Evolutionary conservation across 2,888 invertebrate genomes (phyloP).

Genomic region (Oscheius onirici): DNA sequence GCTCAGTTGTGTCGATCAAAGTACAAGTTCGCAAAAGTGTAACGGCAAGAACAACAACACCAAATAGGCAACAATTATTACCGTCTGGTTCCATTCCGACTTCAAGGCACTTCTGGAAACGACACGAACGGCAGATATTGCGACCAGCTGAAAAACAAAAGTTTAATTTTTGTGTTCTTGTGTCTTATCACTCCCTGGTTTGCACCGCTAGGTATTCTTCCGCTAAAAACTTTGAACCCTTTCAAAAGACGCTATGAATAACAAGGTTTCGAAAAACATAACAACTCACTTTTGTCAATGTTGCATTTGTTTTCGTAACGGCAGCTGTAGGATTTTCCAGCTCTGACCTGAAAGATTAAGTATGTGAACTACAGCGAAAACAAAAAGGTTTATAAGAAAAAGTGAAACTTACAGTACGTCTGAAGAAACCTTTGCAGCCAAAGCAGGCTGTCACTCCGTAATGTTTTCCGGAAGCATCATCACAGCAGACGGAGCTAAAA

Average conservation of each 20-base stretch:
- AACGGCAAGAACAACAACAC: not conserved
- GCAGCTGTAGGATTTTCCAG: slow-evolving; percentile 66
- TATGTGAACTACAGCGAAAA: too few relatives aligned
- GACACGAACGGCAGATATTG: slow-evolving; percentile 69
- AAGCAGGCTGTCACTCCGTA: slow-evolving; percentile 70
- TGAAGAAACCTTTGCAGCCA: slow-evolving; percentile 71
- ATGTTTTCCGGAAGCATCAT: slow-evolving; percentile 68
- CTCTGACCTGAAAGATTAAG: slow-evolving; percentile 32
- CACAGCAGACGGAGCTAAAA: slow-evolving; percentile 69
- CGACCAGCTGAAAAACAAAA: slow-evolving; percentile 58
- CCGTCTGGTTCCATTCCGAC: slow-evolving; percentile 71
- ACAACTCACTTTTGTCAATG: slow-evolving; percentile 63
- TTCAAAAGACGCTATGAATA: not conserved
- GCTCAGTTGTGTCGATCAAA: not conserved
- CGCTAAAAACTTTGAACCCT: slow-evolving; percentile 7
- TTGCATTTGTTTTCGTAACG: slow-evolving; percentile 67
- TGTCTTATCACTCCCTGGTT: slow-evolving; percentile 3
- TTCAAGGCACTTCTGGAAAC: slow-evolving; percentile 69
- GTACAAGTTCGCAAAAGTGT: not conserved
- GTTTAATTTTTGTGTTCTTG: not conserved
- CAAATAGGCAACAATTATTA: slow-evolving; percentile 22
- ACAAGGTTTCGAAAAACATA: slow-evolving; percentile 4
- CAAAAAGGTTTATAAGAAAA: too few relatives aligned
- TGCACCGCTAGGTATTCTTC: not conserved
- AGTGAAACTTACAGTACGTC: too few relatives aligned